Base-by-base conservation (phyloP, 2,888 invertebrate genomes). In the Cheilosia grossa region DNA sequence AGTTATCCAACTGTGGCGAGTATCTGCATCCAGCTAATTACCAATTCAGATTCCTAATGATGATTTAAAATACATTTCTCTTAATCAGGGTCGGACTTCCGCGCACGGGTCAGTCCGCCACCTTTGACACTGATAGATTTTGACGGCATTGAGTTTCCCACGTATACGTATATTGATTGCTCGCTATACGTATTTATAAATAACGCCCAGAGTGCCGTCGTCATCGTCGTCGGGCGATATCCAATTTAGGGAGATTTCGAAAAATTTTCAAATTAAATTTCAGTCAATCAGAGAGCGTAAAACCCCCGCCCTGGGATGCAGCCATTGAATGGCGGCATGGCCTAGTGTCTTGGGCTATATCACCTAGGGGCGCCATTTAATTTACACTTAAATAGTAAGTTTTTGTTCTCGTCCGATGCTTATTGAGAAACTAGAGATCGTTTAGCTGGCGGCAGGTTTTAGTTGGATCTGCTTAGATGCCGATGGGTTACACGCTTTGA, bases 101-200 rank as follows among this genome's bases (percentile, higher is more conserved):
- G 80, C 37, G 78, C 72, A 61, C 53, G 67, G 67, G 19, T 61
- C 63, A 24, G 24, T 42, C 24, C 67, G 49, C 67, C 15, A 54
- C 77, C 81, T 37, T 54, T 75, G 81, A 80, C 85, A 81, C 44
- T 81, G 81, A 85, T 85, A 64, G 56, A 78, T 81, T 64, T 70
- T 47, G 72, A 56, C 73, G 64, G 58, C 19, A 24, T 56, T 56
- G n/a, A 5, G 47, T 61, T 85, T 85, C 85, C 77, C 85, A 85
- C 75, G 81, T 67, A 59, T 58, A n/a, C n/a, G 51, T 17, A 58
- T 42, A 30, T 54, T 69, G 67, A 74, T 77, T 66, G 77, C 51
- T 77, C 42, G 70, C 63, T 73, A 27, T 27, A 73, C 24, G 73
- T 56, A 78, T 67, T 56, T 78, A 73, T 78, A 63, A 63, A 61